Percentiles rank a stretch among this genome's conserved stretches.
Conservation (phyloP, 2,888 invertebrate genomes). For the Blastobasis lacticolella region DNA sequence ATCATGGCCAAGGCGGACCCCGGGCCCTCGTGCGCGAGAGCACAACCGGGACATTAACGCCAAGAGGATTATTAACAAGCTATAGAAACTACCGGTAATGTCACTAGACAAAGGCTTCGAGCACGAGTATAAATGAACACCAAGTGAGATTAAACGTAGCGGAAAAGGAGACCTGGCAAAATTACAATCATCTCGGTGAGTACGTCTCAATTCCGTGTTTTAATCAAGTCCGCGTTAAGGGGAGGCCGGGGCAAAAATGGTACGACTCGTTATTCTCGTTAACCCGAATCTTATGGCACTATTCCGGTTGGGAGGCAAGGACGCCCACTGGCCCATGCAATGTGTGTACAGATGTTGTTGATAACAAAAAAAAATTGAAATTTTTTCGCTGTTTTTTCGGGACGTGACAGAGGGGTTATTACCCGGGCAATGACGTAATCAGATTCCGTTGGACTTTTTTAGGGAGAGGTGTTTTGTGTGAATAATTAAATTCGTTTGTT, state of each 20-base stretch:
- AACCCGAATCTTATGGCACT: slow-evolving; percentile 21
- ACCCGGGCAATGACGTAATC: not conserved
- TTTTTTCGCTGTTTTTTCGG: not conserved
- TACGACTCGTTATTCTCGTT: slow-evolving; percentile 28
- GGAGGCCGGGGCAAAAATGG: slow-evolving; percentile 24
- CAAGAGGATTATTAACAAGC: too few relatives aligned
- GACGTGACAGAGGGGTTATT: not conserved
- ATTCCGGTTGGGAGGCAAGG: slow-evolving; percentile 19
- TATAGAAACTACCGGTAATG: too few relatives aligned
- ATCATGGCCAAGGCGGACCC: too few relatives aligned
- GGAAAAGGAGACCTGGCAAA: slow-evolving; percentile 6
- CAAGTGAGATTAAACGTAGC: not conserved
- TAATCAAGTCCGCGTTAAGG: slow-evolving; percentile 28
- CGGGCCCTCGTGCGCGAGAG: too few relatives aligned
- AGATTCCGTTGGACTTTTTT: not conserved
- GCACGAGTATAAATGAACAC: too few relatives aligned
- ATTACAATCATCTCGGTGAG: slow-evolving; percentile 17
- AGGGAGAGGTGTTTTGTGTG: not conserved
- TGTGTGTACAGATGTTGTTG: slow-evolving; percentile 12
- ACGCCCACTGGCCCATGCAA: slow-evolving; percentile 3
- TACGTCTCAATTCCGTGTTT: slow-evolving; percentile 29
- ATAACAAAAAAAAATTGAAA: not conserved
- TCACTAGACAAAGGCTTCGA: too few relatives aligned
- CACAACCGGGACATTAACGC: too few relatives aligned
- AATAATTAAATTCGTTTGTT: too few relatives aligned